Conservation (phyloP, 1,140 invertebrate species). For the Leucophenga varia region DNA sequence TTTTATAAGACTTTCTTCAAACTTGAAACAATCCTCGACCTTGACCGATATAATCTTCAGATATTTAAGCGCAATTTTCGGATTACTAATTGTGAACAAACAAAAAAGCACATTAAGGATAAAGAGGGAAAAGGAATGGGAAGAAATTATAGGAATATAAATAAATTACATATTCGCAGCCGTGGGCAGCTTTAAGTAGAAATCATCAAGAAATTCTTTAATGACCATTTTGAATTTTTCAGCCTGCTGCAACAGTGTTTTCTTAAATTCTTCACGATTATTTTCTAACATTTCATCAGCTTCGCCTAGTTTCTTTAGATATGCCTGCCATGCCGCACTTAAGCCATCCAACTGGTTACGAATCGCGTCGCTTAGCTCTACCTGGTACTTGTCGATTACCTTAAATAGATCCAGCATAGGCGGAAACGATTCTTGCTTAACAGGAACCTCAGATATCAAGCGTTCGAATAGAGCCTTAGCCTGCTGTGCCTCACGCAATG, state of each 20-base stretch:
- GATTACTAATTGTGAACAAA: conserved; percentile 58
- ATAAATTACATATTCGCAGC: conserved; percentile 19
- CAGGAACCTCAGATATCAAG: conserved; percentile 27
- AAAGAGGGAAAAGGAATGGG: no score
- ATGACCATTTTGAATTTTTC: conserved; percentile 40
- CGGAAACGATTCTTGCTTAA: conserved; percentile 32
- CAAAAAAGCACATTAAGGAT: neutral
- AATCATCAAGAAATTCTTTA: conserved; percentile 44
- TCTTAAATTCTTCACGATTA: conserved; percentile 30
- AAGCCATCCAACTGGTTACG: conserved; percentile 29
- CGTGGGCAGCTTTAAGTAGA: conserved; percentile 33
- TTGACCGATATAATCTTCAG: conserved; percentile 63
- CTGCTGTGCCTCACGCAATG: conserved; percentile 29
- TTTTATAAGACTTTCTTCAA: conserved; percentile 66
- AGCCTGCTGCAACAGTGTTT: conserved; percentile 22
- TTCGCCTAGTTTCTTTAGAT: conserved; percentile 35
- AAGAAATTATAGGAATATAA: neutral
- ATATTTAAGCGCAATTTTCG: conserved; percentile 67
- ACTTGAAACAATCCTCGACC: conserved; percentile 63
- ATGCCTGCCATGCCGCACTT: conserved; percentile 37
- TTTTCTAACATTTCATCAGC: conserved; percentile 49
- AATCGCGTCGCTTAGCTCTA: conserved; percentile 25
- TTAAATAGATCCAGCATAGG: conserved; percentile 44
- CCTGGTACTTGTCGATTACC: conserved; percentile 41
- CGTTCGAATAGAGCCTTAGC: conserved; percentile 36